phyloP scores from a whole-genome alignment of 2,113 vertebrate genomes.

The Picathartes gymnocephalus region DNA sequence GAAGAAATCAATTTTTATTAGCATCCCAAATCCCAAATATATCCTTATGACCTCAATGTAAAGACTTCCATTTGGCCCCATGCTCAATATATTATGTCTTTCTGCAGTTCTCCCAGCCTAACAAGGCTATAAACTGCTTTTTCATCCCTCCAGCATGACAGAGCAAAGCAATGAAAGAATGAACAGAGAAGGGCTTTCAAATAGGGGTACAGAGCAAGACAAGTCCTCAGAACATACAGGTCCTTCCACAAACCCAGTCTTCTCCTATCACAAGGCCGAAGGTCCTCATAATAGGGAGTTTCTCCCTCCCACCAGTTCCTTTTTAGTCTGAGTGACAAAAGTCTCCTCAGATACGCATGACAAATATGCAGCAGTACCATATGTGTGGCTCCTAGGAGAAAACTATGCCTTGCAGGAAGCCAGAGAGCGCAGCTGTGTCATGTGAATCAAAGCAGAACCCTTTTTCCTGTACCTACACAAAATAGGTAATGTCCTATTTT shows the following conservation, averaged over 20 bases:
- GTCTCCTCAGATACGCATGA: not conserved
- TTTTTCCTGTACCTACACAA: not conserved
- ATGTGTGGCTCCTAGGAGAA: not conserved
- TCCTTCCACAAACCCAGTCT: not conserved
- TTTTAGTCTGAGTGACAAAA: not conserved
- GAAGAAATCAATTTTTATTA: not conserved
- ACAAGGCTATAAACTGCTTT: not conserved
- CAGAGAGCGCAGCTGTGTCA: not conserved
- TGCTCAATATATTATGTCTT: not conserved
- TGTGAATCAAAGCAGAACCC: not conserved
- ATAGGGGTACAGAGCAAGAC: conserved; percentile 3
- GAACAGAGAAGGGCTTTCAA: conserved; percentile 22
- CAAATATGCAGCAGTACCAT: not conserved
- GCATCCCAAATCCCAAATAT: not conserved
- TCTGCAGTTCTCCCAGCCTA: not conserved
- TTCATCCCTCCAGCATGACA: not conserved
- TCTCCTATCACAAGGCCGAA: not conserved
- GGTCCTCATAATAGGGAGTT: not conserved
- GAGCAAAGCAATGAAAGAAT: conserved; percentile 37
- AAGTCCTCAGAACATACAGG: not conserved
- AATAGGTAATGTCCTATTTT: not conserved
- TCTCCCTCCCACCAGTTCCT: not conserved
- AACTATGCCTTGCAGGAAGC: not conserved
- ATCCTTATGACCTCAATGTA: not conserved
- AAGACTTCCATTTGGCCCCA: not conserved